A percentile compares a stretch with the other conserved stretches of the same genome.
Evolutionary conservation across 2,797 vertebrate genomes (phyloP).

Genomic region (Ambastaia sidthimunki): DNA sequence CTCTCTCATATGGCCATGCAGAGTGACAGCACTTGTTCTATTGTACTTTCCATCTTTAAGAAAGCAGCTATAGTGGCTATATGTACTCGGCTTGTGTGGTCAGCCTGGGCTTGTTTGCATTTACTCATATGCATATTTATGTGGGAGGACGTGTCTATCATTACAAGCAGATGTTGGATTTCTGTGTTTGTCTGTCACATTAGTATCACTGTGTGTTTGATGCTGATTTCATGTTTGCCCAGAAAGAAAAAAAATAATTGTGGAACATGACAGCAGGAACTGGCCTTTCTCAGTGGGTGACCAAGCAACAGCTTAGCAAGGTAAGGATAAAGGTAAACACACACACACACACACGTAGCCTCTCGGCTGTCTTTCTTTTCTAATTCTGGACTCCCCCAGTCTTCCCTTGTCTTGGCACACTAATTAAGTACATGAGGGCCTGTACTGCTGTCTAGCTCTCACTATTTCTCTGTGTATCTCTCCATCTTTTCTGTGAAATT

Average conservation of each 20-base stretch:
- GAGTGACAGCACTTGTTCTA: slow-evolving; percentile 28
- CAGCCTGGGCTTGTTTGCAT: neutral
- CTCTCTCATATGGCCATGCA: slow-evolving; percentile 31
- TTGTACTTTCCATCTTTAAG: slow-evolving; percentile 1
- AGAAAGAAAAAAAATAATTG: slow-evolving; percentile 7
- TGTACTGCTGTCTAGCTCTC: neutral
- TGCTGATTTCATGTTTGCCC: slow-evolving; percentile 16
- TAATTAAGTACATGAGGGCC: slow-evolving; percentile 38
- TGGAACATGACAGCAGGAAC: slow-evolving; percentile 8
- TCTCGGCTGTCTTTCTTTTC: slow-evolving; percentile 16
- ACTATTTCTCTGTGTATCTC: neutral
- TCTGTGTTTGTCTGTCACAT: slow-evolving; percentile 9
- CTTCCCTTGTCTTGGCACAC: slow-evolving; percentile 24
- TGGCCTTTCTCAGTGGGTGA: slow-evolving; percentile 36
- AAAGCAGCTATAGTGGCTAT: neutral
- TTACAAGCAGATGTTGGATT: slow-evolving; percentile 15
- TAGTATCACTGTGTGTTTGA: neutral
- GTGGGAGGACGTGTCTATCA: slow-evolving; percentile 4
- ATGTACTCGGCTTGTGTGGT: neutral
- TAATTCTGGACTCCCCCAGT: slow-evolving; percentile 7
- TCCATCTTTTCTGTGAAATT: slow-evolving; percentile 19
- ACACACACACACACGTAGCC: neutral
- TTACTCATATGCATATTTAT: neutral
- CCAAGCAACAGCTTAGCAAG: slow-evolving; percentile 29
- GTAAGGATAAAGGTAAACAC: slow-evolving; percentile 29